Base-by-base conservation (phyloP, 2,113 vertebrate species). In the Gallinago undulata region DNA sequence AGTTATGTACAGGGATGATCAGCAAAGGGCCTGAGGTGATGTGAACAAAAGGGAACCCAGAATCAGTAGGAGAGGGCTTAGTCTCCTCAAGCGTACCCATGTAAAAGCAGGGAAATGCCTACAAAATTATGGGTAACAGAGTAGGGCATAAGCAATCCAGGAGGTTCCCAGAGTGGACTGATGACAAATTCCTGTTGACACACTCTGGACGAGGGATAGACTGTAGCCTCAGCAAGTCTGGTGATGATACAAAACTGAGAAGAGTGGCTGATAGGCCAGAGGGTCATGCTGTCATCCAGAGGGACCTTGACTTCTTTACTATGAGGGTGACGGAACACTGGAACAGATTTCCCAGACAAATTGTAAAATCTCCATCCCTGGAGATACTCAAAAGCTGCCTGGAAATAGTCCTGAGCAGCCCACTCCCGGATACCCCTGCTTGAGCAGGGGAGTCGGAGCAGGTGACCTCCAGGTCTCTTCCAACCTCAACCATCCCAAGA, bases 81-180 rank as follows among this genome's bases (percentile, higher is more conserved):
- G 21, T 10, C 51, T 35, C 41, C 53, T 68, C n/a, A 28, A 55
- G 22, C 6, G 33, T 1, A 1, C 2, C 15, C 5, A 1, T 5
- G 11, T 6, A 8, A 63, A 53, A 55, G 5, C 60, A 55, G 77
- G 13, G 39, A 21, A 37, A 1, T 31, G 22, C 30, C 51, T 22
- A 8, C 7, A 62, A 33, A 79, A 15, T 13, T 4, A 11, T 7
- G 33, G 66, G 19, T 19, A 51, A 2, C 1, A 2, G 0, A 23
- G 28, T 1, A 17, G 35, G 33, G 35, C 19, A 33, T 23, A 50
- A 45, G 11, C 10, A 37, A 1, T 3, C 9, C 67, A 48, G 33
- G 8, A 39, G 19, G 39, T 1, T 72, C 47, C 41, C 11, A 67
- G 11, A 79, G 19, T 1, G 39, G 56, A 7, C 0, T 67, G 72